phyloP scores from a whole-genome alignment of 2,888 invertebrate genomes.

The Luffia ferchaultella region DNA sequence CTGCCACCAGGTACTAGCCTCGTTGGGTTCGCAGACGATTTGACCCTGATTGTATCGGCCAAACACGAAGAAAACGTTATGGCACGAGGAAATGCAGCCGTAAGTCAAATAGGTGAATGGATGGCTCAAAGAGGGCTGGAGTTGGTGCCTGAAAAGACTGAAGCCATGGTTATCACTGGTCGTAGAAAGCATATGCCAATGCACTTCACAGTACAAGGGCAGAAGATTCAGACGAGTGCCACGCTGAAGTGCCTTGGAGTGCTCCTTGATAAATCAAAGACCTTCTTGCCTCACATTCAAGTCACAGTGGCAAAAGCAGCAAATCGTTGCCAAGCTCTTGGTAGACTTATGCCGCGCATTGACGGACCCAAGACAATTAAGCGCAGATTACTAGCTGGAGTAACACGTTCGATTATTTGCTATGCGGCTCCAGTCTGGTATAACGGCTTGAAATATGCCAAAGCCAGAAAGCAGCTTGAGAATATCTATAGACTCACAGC shows the following conservation, averaged over 20 bases:
- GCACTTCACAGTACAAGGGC: no score
- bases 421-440: constrained; percentile 3
- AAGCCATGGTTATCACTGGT: constrained; percentile 1
- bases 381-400: background rate
- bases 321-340: background rate
- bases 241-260: background rate
- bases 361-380: background rate
- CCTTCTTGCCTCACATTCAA: background rate
- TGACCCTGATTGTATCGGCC: constrained; percentile 5
- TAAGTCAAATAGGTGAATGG: background rate
- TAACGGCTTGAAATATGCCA: background rate
- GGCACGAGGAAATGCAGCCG: background rate
- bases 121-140: background rate
- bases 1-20: constrained; percentile 6
- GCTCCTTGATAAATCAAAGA: background rate
- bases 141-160: background rate
- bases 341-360: background rate
- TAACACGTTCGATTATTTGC: background rate
- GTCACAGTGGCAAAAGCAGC: background rate
- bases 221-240: background rate
- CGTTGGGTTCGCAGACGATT: constrained; percentile 12
- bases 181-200: background rate
- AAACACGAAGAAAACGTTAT: constrained; percentile 2
- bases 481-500: background rate
- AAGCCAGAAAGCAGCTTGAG: background rate